Base-by-base conservation (phyloP, 2,113 vertebrate species). In the Xerus inauris region DNA sequence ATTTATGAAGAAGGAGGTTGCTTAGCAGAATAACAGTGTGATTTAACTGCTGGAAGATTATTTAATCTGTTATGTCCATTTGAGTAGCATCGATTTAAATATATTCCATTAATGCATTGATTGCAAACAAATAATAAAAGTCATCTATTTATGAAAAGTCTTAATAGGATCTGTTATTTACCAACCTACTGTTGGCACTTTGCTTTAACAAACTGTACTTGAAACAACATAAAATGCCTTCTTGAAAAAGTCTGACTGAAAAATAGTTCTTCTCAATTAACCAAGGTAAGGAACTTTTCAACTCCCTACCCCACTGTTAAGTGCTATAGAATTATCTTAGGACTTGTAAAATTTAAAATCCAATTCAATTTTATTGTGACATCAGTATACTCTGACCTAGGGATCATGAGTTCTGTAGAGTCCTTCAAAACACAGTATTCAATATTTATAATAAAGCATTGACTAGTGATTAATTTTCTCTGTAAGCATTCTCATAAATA, bases 51-150 rank as follows among this genome's bases (percentile, higher is more conserved):
- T 79, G 5, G 42, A 75, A 57, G 54, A 47, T 73, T 87, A 51
- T 95, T 87, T 91, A 95, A 81, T 75, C 14, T 30, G 45, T 77
- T 94, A 47, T 65, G 51, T 91, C 73, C 7, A n/a, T 87, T 91
- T 83, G 91, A 89, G 35, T 83, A 75, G 57, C 22, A 84, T 77
- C 28, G 57, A 8, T 72, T 82, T 87, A 89, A n/a, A 67, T 91
- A 73, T 84, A 64, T 81, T 85, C 16, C 87, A 51, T 67, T 81
- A 91, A 8, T 67, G 6, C 67, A 67, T 47, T 94, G 35, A 38
- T 95, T 82, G 47, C 6, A 67, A 49, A 75, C n/a, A 67, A 69
- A 73, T 35, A 76, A 87, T 45, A 65, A 38, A 72, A 73, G 10
- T 82, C 49, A 42, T 77, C 54, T 42, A 3, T 85, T 91, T 82